Evolutionary conservation across 2,113 vertebrate genomes (phyloP).

Genomic region (Pseudopodoces humilis): DNA sequence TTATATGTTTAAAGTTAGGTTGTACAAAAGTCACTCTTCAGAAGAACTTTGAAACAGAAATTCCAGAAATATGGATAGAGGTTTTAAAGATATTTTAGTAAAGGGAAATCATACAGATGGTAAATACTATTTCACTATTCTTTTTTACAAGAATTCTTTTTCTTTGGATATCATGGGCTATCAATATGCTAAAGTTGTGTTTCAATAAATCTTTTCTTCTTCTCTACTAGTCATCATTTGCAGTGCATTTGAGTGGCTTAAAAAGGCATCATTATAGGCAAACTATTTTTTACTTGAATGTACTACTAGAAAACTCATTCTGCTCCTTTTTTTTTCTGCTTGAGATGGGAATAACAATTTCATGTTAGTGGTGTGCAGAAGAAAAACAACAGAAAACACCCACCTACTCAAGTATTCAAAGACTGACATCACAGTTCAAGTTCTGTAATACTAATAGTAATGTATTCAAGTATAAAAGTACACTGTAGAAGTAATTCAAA

Average conservation of each 20-base stretch:
- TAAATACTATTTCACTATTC: not conserved
- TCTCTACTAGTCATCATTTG: slow-evolving; percentile 30
- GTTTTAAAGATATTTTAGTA: not conserved
- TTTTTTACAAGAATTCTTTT: not conserved
- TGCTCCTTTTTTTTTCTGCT: not conserved
- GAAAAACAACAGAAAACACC: not conserved
- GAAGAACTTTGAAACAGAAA: not conserved
- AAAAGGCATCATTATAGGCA: slow-evolving; percentile 42
- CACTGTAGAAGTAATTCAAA: slow-evolving; percentile 42
- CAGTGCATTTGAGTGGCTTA: slow-evolving; percentile 11
- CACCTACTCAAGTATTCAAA: not conserved
- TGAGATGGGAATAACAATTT: slow-evolving; percentile 46
- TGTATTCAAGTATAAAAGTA: slow-evolving; percentile 36
- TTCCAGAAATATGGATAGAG: not conserved
- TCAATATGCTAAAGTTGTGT: not conserved
- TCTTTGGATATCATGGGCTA: not conserved
- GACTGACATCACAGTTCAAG: not conserved
- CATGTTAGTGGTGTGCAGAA: not conserved
- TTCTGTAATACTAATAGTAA: slow-evolving; percentile 52
- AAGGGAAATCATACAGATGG: not conserved
- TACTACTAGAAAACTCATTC: slow-evolving; percentile 42
- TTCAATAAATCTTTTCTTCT: slow-evolving; percentile 45
- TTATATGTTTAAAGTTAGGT: not conserved
- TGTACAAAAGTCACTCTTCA: not conserved
- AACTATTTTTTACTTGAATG: slow-evolving; percentile 34